phyloP scores from a whole-genome alignment of 2,797 vertebrate species.

The Momotus momota region DNA sequence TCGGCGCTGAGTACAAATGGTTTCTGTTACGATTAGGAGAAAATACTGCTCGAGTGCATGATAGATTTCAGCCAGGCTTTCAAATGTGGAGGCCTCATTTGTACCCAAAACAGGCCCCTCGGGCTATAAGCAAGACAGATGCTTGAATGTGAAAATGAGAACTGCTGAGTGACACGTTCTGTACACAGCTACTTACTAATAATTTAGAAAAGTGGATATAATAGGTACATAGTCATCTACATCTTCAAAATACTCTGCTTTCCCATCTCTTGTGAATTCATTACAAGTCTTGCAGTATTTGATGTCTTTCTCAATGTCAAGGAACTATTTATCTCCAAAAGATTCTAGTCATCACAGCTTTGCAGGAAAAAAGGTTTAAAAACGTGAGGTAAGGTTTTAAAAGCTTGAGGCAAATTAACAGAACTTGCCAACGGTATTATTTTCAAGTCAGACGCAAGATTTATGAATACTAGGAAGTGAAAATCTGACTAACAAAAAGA shows the following conservation, averaged over 20 bases:
- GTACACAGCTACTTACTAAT: slow-evolving; percentile 48
- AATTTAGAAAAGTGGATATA: slow-evolving; percentile 63
- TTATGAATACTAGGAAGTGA: not conserved
- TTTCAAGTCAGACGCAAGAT: not conserved
- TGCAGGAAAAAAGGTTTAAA: not conserved
- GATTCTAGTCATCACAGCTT: not conserved
- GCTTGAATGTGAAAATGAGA: not conserved
- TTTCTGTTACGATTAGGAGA: not conserved
- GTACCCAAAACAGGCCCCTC: not conserved
- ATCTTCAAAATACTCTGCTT: not conserved
- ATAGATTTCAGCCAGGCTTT: not conserved
- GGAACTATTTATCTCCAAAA: not conserved
- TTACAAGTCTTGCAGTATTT: not conserved
- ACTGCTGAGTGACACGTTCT: slow-evolving; percentile 12
- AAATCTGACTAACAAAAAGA: not conserved
- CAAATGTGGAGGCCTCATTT: not conserved
- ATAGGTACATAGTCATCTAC: slow-evolving; percentile 17
- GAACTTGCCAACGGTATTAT: not conserved
- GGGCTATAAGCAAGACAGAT: not conserved
- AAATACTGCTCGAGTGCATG: not conserved
- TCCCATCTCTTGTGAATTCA: slow-evolving; percentile 2
- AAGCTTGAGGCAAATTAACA: slow-evolving; percentile 3
- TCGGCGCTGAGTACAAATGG: not conserved
- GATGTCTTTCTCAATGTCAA: slow-evolving; percentile 34
- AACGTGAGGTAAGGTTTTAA: not conserved